These are phyloP conservation scores for Bombus turneri DNA, from an alignment of 1,140 invertebrate species.

Conservation along the genomic window DNA sequence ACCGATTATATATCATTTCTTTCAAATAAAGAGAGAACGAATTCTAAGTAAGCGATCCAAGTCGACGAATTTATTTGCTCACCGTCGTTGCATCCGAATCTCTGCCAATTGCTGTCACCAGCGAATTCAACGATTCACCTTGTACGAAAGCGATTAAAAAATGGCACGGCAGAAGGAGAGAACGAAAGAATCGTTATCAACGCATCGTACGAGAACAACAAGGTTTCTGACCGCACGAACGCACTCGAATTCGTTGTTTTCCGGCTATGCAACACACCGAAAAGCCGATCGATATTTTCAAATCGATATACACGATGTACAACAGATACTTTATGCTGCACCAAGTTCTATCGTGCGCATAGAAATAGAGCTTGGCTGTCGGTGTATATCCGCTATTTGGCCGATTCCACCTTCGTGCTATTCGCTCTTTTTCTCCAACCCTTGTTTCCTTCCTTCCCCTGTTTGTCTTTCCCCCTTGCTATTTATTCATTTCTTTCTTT, in stretches of 20 bases:
- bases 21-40: not conserved
- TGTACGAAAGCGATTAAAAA: no score
- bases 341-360: not conserved
- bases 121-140: not conserved
- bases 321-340: not conserved
- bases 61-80: not conserved
- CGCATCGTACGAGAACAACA: not conserved
- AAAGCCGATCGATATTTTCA: slow-evolving; percentile 35
- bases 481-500: no score
- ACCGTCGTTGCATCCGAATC: not conserved
- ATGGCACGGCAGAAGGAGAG: not conserved
- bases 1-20: not conserved
- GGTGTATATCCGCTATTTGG: not conserved
- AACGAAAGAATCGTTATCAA: slow-evolving; percentile 10
- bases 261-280: not conserved
- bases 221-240: not conserved
- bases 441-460: not conserved
- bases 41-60: not conserved
- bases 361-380: not conserved
- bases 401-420: not conserved
- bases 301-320: not conserved
- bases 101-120: not conserved
- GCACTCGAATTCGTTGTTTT: slow-evolving; percentile 34
- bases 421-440: not conserved
- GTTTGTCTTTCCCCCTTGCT: no score